Evolutionary conservation across 92 coral and sea anemone genomes (phyloP), one percentile per base, ranked within the genome.

Genomic region (Phymanthus crucifer): DNA sequence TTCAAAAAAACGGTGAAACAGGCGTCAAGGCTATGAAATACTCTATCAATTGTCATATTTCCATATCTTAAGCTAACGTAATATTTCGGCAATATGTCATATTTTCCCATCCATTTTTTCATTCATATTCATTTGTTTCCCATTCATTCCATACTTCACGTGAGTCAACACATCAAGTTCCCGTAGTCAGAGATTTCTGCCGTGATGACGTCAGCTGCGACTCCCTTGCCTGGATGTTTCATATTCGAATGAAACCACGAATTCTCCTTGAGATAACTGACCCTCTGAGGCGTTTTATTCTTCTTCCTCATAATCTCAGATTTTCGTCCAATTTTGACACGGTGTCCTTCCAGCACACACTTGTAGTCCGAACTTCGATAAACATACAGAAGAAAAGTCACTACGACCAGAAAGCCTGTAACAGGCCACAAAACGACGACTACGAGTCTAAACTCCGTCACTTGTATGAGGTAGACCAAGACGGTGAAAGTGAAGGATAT

Each of bases 391-490:
- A 81, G 34, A 43, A 81, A 81, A 8, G 85, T 81, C 54, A 72
- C 0, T 10, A 81, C 24, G 24, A 73, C 47, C 1, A 73, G 31
- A 38, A 73, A 54, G 12, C 85, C 71, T 26, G 85, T 81, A 13
- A 81, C 79, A 56, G 85, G 85, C 85, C 85, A 81, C 45, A 81
- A 74, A 8, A 40, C 31, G n/a, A 72, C 14, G 18, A 81, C 73
- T 2, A 74, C 79, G 1, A 81, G 27, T 72, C 73, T 50, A 1
- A 81, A 48, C 32, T 73, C 85, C 2, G 40, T 73, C n/a, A 54
- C 79, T 27, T 57, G 67, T 6, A 81, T 73, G 1, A 81, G 26
- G 40, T 81, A 81, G 11, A 81, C 85, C 79, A 81, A 2, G 16
- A 81, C 79, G 5, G 85, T 81, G 32, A 81, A 58, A 9, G 85